Evolutionary conservation across 2,113 vertebrate species (phyloP).

Genomic region (Mungos mungo): DNA sequence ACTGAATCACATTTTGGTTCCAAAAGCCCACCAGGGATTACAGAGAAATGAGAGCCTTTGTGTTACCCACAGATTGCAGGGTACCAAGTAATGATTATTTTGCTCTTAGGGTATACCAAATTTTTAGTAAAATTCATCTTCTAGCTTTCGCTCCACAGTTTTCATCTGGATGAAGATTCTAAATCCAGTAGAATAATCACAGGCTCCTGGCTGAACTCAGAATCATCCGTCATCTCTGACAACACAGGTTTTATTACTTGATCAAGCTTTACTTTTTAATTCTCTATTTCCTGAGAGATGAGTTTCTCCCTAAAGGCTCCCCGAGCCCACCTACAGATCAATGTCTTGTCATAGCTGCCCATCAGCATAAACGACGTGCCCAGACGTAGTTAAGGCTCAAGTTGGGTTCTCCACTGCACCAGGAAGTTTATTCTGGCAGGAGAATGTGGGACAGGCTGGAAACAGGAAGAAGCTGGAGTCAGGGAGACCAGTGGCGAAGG

Average conservation of each 20-base stretch:
- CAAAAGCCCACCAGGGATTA: neutral
- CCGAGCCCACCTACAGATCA: neutral
- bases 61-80: neutral
- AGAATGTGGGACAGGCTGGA: slow-evolving; percentile 24
- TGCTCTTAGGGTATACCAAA: neutral
- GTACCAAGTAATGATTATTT: neutral
- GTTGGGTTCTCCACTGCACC: slow-evolving; percentile 1
- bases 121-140: neutral
- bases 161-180: neutral
- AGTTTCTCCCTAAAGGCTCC: neutral
- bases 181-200: neutral
- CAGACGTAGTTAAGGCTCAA: slow-evolving; percentile 17
- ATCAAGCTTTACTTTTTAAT: neutral
- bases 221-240: neutral
- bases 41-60: neutral
- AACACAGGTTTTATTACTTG: neutral
- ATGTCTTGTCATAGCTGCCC: neutral
- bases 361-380: neutral
- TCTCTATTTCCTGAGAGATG: neutral
- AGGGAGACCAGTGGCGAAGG: slow-evolving; percentile 41
- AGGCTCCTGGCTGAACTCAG: neutral
- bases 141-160: neutral
- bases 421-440: slow-evolving; percentile 72
- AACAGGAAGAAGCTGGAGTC: slow-evolving; percentile 64
- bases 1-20: neutral